phyloP scores from a whole-genome alignment of 2,113 vertebrate species.

The Pollimyrus isidori region DNA sequence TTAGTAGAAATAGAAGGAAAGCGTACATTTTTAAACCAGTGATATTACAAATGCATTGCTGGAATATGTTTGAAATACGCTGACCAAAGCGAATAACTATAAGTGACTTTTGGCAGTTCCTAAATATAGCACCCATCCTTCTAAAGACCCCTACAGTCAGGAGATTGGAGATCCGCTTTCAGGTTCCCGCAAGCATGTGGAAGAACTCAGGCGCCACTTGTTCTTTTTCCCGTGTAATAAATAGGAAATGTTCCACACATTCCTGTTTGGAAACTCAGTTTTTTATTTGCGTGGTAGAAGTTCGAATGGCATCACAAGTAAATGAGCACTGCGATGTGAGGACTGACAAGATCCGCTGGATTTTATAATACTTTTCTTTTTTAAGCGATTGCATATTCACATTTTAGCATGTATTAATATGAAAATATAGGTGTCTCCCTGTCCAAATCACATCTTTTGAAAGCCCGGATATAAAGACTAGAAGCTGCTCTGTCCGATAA shows the following conservation, averaged over 20 bases:
- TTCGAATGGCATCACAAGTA: neutral
- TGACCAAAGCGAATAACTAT: constrained; percentile 49
- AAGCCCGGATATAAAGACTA: neutral
- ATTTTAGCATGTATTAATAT: neutral
- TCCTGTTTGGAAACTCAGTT: neutral
- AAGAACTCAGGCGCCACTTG: neutral
- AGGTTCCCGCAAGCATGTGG: neutral
- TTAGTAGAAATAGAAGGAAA: neutral
- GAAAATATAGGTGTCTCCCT: neutral
- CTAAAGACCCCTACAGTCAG: constrained; percentile 45
- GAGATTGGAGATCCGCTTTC: constrained; percentile 54
- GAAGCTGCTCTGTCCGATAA: neutral
- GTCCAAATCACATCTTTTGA: neutral
- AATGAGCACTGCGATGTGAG: neutral
- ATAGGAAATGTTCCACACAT: neutral
- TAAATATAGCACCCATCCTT: constrained; percentile 77
- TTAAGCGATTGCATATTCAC: neutral
- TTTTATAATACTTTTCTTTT: neutral
- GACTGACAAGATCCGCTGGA: neutral
- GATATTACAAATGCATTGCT: neutral
- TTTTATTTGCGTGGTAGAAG: neutral
- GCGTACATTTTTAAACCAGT: neutral
- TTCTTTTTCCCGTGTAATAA: neutral
- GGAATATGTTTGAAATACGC: constrained; percentile 51
- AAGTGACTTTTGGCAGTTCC: constrained; percentile 47